Conservation (phyloP, 2,888 invertebrate genomes). For the Tipula confusa region DNA sequence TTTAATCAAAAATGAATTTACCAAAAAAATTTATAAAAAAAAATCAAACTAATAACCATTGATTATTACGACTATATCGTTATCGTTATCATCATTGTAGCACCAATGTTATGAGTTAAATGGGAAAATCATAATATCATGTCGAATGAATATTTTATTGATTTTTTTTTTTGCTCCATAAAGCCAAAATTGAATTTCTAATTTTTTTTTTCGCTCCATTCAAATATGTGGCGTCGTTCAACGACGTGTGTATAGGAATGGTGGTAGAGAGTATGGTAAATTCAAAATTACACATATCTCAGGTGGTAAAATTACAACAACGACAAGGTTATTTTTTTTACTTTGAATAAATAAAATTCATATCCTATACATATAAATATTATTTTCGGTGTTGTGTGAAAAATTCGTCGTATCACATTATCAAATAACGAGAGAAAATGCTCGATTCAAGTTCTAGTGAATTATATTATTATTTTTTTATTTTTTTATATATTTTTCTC, state of each 20-base stretch:
- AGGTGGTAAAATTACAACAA: conserved; percentile 3
- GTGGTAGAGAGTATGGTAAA: background rate
- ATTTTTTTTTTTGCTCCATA: background rate
- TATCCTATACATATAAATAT: background rate
- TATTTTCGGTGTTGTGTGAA: background rate
- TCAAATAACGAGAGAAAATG: background rate
- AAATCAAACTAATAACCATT: background rate
- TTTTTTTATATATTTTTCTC: background rate
- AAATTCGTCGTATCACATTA: background rate
- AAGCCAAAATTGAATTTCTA: conserved; percentile 12
- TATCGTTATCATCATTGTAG: background rate
- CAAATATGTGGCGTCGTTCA: background rate
- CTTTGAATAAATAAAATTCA: background rate
- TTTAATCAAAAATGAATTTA: background rate
- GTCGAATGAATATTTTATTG: conserved; percentile 20
- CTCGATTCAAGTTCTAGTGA: background rate
- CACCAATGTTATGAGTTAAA: background rate
- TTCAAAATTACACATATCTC: background rate
- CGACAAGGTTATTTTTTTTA: background rate
- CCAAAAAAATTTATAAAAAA: no score
- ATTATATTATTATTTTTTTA: background rate
- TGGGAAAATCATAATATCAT: conserved; percentile 16
- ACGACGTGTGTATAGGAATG: background rate
- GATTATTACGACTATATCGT: background rate
- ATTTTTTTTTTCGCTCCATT: background rate